Conservation (phyloP, 2,888 invertebrate species). For the Parapristionchus giblindavisi region DNA sequence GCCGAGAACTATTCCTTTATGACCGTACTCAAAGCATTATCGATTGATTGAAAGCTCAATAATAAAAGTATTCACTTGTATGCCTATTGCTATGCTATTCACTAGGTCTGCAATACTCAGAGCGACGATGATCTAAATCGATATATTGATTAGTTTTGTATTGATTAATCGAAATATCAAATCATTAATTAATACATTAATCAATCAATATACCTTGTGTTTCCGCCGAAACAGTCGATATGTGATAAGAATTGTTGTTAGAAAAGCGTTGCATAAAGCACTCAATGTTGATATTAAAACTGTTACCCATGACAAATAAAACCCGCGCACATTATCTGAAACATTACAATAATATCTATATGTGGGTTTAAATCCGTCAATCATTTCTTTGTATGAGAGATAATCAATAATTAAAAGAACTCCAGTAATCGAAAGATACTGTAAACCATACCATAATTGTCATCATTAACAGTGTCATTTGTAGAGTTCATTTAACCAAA, state of each 20-base stretch:
- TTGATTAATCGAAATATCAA: neutral
- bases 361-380: no score
- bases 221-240: slow-evolving; percentile 18
- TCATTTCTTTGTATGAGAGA: no score
- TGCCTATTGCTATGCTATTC: slow-evolving; percentile 25
- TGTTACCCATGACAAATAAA: slow-evolving; percentile 31
- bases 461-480: neutral
- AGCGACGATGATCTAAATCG: slow-evolving; percentile 20
- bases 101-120: slow-evolving; percentile 10
- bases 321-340: slow-evolving; percentile 24
- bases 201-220: neutral
- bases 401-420: neutral
- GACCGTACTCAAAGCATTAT: slow-evolving; percentile 33
- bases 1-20: slow-evolving; percentile 10
- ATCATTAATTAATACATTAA: neutral
- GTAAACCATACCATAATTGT: neutral
- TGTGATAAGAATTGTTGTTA: slow-evolving; percentile 11
- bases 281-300: slow-evolving; percentile 3
- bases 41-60: no score
- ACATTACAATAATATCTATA: no score
- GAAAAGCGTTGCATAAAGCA: slow-evolving; percentile 23
- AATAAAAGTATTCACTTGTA: neutral
- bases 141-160: neutral
- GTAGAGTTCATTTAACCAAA: slow-evolving; percentile 1
- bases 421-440: neutral